phyloP scores from a whole-genome alignment of 2,113 vertebrate species.

The Octodon degus region DNA sequence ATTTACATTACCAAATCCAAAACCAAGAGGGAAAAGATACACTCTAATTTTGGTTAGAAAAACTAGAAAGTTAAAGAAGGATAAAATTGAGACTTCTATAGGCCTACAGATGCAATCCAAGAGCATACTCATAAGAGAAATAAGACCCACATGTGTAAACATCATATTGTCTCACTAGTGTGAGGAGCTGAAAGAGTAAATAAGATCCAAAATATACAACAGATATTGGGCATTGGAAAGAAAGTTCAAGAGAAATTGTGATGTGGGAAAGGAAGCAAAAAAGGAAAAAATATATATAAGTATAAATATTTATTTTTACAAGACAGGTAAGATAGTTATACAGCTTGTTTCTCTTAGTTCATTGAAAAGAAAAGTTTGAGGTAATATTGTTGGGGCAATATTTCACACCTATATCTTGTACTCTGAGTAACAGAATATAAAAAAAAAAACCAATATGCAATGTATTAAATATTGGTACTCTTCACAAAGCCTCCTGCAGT shows the following conservation, averaged over 20 bases:
- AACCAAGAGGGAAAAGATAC: neutral
- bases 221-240: neutral
- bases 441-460: neutral
- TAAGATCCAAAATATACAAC: neutral
- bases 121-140: neutral
- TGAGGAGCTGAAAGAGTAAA: neutral
- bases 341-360: neutral
- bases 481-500: too few species aligned
- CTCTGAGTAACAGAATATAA: neutral
- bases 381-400: neutral
- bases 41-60: neutral
- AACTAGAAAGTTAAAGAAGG: neutral
- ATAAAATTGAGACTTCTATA: neutral
- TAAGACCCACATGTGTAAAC: neutral
- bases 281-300: neutral
- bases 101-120: neutral
- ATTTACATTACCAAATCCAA: neutral
- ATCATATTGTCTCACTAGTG: neutral
- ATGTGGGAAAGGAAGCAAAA: neutral
- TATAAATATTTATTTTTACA: too few species aligned
- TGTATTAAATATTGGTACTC: neutral
- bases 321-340: neutral
- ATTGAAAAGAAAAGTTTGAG: neutral
- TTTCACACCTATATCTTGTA: neutral
- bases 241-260: neutral